These are phyloP conservation scores for Alosa sapidissima DNA, from an alignment of 2,797 vertebrate species.

Conservation along the genomic window DNA sequence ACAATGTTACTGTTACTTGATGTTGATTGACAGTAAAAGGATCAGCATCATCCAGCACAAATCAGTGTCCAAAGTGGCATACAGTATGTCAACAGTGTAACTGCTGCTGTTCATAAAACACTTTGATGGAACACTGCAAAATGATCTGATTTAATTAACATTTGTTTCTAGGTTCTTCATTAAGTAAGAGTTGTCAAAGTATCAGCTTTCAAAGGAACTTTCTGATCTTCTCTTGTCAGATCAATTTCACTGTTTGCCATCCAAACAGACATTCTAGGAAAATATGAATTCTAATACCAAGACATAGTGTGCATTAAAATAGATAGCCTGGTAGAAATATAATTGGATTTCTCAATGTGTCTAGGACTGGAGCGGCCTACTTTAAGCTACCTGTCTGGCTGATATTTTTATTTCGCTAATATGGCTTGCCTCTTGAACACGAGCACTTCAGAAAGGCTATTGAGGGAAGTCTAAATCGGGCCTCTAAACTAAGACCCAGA, in stretches of 20 bases:
- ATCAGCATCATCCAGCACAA: background rate
- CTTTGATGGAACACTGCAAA: background rate
- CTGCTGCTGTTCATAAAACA: background rate
- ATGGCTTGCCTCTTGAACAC: background rate
- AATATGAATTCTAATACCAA: background rate
- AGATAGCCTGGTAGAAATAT: background rate
- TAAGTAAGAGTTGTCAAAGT: background rate
- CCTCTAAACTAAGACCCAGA: background rate
- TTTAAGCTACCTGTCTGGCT: conserved; percentile 1
- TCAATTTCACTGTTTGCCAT: background rate
- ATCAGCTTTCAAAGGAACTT: background rate
- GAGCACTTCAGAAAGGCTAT: background rate
- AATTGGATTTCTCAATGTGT: background rate
- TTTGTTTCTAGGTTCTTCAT: background rate
- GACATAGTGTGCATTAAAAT: background rate
- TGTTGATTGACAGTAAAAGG: background rate
- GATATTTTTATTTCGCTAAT: background rate
- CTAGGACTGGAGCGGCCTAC: background rate
- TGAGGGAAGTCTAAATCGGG: background rate
- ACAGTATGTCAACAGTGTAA: background rate
- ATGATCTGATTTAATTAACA: background rate
- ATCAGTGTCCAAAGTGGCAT: background rate
- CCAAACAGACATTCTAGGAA: background rate
- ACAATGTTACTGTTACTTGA: background rate
- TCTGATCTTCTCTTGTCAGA: background rate